A percentile compares a stretch with the other conserved stretches of the same genome.
These are phyloP conservation scores for Poecilia wingei DNA, from an alignment of 2,797 vertebrate genomes.

Conservation along the genomic window DNA sequence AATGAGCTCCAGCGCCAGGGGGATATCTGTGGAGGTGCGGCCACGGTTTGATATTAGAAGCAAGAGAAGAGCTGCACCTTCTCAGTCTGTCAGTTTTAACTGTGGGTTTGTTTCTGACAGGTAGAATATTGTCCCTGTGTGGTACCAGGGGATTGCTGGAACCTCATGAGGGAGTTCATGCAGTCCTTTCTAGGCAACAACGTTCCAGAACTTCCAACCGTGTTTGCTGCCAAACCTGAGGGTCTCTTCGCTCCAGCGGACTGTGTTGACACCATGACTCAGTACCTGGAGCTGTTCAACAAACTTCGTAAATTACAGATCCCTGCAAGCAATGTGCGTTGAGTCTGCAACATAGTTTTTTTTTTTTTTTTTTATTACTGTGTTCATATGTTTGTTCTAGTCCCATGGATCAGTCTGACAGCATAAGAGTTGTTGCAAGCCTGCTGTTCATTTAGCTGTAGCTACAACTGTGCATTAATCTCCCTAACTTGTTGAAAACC, in stretches of 20 bases:
- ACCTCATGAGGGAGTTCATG: slow-evolving; percentile 94
- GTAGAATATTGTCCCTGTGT: slow-evolving; percentile 97
- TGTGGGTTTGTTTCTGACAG: slow-evolving; percentile 68
- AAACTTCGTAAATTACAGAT: slow-evolving; percentile 95
- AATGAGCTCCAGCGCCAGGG: slow-evolving; percentile 93
- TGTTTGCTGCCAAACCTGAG: slow-evolving; percentile 89
- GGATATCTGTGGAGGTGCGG: slow-evolving; percentile 94
- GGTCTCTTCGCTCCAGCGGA: slow-evolving; percentile 85
- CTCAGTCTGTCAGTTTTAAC: neutral
- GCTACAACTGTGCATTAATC: slow-evolving; percentile 9
- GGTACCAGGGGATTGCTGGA: slow-evolving; percentile 96
- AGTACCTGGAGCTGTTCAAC: slow-evolving; percentile 97
- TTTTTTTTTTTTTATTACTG: slow-evolving; percentile 10
- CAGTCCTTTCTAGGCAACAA: slow-evolving; percentile 91
- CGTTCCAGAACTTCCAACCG: slow-evolving; percentile 86
- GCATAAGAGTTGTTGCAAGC: slow-evolving; percentile 14
- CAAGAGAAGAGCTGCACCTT: neutral
- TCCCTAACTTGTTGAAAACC: slow-evolving; percentile 2
- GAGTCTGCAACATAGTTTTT: slow-evolving; percentile 34
- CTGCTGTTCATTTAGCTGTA: slow-evolving; percentile 9
- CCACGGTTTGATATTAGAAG: neutral
- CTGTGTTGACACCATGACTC: slow-evolving; percentile 91
- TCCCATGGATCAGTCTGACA: slow-evolving; percentile 38
- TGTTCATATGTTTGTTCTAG: slow-evolving; percentile 36
- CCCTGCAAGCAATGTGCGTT: slow-evolving; percentile 88